Conservation (phyloP, 2,113 vertebrate genomes). For the Protobothrops flavoviridis region DNA sequence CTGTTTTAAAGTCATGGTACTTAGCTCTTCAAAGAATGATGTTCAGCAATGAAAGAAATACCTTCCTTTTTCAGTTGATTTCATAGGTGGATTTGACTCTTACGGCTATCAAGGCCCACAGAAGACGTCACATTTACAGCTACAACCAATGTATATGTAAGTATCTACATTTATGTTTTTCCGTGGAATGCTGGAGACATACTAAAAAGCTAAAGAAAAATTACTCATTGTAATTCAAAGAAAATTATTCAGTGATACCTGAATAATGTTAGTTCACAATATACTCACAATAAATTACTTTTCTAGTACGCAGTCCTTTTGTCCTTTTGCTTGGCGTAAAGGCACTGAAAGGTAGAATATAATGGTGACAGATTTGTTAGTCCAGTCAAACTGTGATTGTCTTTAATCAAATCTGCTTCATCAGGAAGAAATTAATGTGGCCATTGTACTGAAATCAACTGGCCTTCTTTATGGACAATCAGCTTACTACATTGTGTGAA, state of each 20-base stretch:
- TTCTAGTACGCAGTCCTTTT: slow-evolving; percentile 30
- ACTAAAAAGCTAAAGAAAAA: slow-evolving; percentile 51
- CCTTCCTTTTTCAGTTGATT: slow-evolving; percentile 85
- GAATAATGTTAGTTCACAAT: neutral
- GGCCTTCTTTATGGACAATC: neutral
- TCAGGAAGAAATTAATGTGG: neutral
- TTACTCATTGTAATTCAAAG: slow-evolving; percentile 31
- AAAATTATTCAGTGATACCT: neutral
- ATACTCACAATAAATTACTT: neutral
- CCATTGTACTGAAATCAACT: neutral
- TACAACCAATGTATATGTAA: slow-evolving; percentile 99
- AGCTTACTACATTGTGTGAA: neutral
- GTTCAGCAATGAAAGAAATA: slow-evolving; percentile 59
- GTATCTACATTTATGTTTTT: slow-evolving; percentile 62
- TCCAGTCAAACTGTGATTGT: neutral
- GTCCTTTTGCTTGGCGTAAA: slow-evolving; percentile 39
- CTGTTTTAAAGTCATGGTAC: slow-evolving; percentile 31
- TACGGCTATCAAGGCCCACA: slow-evolving; percentile 99
- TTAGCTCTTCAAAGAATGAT: slow-evolving; percentile 43
- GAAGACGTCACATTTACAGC: slow-evolving; percentile 98
- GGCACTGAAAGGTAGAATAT: slow-evolving; percentile 6
- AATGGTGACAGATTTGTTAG: neutral
- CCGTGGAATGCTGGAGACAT: slow-evolving; percentile 39
- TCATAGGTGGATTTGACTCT: slow-evolving; percentile 99
- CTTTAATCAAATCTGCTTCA: neutral